phyloP scores from a whole-genome alignment of 2,113 vertebrate genomes.

The Anarrhichthys ocellatus region DNA sequence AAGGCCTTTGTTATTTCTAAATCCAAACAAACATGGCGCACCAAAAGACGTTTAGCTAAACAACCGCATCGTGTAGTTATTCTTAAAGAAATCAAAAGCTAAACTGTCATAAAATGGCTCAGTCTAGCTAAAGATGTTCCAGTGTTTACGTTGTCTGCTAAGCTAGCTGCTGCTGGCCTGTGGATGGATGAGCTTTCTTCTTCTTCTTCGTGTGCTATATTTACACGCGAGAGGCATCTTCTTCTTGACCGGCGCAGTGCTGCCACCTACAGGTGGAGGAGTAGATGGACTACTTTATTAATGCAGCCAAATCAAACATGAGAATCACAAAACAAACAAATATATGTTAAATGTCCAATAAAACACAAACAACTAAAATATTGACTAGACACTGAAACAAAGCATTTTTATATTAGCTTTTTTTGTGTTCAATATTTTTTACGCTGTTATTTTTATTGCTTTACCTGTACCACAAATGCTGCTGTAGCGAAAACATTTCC shows the following conservation, averaged over 20 bases:
- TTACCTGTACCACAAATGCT: too few species aligned
- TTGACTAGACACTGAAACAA: too few species aligned
- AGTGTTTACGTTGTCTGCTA: constrained; percentile 73
- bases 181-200: constrained; percentile 28
- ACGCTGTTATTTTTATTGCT: too few species aligned
- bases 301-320: background rate
- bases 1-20: constrained; percentile 56
- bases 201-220: background rate
- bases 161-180: constrained; percentile 39
- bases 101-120: background rate
- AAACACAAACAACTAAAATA: too few species aligned
- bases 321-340: background rate
- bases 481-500: too few species aligned
- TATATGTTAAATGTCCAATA: background rate
- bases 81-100: background rate
- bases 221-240: rapidly evolving
- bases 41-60: background rate
- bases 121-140: background rate
- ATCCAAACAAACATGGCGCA: constrained; percentile 44
- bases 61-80: constrained; percentile 6
- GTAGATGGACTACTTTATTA: background rate
- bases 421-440: too few species aligned
- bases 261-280: constrained; percentile 33
- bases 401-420: too few species aligned
- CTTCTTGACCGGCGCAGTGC: background rate